These are phyloP conservation scores for Penaeus chinensis DNA, from an alignment of 1,140 invertebrate genomes.

Conservation along the genomic window DNA sequence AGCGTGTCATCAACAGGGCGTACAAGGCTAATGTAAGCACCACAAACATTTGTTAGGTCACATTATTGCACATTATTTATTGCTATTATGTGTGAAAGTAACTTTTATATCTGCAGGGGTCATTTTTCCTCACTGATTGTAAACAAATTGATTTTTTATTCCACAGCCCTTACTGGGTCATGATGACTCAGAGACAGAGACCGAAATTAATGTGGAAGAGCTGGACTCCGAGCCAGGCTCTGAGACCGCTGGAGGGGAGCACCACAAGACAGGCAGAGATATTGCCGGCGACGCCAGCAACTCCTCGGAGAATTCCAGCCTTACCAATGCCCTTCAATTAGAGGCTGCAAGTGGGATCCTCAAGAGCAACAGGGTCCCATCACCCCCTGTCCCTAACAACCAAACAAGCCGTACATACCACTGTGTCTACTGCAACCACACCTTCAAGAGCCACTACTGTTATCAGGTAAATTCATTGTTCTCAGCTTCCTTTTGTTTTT, in stretches of 20 bases:
- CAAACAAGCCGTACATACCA: constrained; percentile 71
- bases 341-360: not conserved
- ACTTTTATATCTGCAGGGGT: no score
- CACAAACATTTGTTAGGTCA: not conserved
- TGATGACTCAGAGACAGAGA: constrained; percentile 58
- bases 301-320: not conserved
- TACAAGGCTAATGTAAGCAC: constrained; percentile 68
- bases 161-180: constrained; percentile 37
- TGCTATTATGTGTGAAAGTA: no score
- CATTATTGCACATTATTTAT: not conserved
- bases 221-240: constrained; percentile 33
- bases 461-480: constrained; percentile 69
- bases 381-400: constrained; percentile 28
- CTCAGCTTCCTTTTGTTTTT: not conserved
- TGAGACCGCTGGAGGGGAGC: not conserved
- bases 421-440: constrained; percentile 82
- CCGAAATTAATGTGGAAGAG: constrained; percentile 59
- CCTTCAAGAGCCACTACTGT: constrained; percentile 85
- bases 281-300: not conserved
- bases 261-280: not conserved
- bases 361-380: not conserved
- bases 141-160: not conserved
- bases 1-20: constrained; percentile 80
- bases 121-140: not conserved
- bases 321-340: not conserved